A percentile compares a stretch with the other conserved stretches of the same genome.
These are phyloP conservation scores for Crotalus horridus DNA, from an alignment of 2,113 vertebrate species.

Conservation along the genomic window DNA sequence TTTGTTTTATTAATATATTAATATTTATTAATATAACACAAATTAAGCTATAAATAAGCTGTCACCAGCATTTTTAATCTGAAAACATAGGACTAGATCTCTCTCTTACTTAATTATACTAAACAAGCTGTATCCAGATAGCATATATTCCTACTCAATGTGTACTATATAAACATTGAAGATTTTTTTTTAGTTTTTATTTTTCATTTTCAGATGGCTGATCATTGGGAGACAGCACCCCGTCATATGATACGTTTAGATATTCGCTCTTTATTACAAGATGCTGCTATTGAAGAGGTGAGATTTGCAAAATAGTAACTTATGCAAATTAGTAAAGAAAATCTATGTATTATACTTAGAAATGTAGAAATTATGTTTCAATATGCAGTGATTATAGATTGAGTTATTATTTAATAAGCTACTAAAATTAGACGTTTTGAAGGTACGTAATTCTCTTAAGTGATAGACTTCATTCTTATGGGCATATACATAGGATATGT, in stretches of 20 bases:
- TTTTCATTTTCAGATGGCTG: constrained; percentile 80
- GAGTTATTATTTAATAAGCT: constrained; percentile 9
- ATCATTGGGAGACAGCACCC: constrained; percentile 91
- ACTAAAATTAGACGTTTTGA: not conserved
- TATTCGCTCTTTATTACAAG: constrained; percentile 93
- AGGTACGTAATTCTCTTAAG: not conserved
- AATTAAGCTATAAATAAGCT: not conserved
- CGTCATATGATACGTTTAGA: constrained; percentile 97
- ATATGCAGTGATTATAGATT: not conserved
- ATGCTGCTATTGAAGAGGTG: constrained; percentile 98
- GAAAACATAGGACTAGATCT: not conserved
- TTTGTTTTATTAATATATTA: not conserved
- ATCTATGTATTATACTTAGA: not conserved
- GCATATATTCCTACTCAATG: not conserved
- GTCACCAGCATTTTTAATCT: not conserved
- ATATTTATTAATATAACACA: not conserved
- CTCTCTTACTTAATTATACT: not conserved
- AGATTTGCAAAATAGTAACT: constrained; percentile 23
- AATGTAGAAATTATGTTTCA: not conserved
- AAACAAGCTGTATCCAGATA: not conserved
- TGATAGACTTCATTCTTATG: not conserved
- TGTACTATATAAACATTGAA: not conserved
- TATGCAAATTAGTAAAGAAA: not conserved
- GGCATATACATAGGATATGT: not conserved
- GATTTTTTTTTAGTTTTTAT: constrained; percentile 30